These are phyloP conservation scores for Chanos chanos DNA, from an alignment of 2,797 vertebrate genomes.

Conservation along the genomic window DNA sequence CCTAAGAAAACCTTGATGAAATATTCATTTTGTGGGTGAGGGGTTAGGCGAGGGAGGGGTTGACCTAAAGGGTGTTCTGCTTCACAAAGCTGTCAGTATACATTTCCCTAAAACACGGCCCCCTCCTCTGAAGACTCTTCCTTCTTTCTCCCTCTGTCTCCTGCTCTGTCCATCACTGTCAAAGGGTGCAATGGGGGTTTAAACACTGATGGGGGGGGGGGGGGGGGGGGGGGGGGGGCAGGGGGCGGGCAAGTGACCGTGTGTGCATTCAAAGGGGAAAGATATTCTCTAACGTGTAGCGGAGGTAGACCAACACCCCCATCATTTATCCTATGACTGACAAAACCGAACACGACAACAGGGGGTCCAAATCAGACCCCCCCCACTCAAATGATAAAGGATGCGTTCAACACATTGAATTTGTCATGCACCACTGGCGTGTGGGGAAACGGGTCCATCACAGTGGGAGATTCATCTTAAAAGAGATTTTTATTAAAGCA, in stretches of 20 bases:
- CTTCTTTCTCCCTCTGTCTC: neutral
- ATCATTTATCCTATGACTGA: slow-evolving; percentile 14
- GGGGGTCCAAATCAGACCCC: neutral
- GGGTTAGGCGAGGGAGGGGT: neutral
- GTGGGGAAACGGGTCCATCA: neutral
- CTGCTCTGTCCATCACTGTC: neutral
- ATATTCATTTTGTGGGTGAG: slow-evolving; percentile 32
- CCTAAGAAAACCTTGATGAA: slow-evolving; percentile 35
- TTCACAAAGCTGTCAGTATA: slow-evolving; percentile 4
- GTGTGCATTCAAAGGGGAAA: slow-evolving; percentile 13
- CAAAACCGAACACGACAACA: neutral
- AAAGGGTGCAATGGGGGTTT: too few species aligned
- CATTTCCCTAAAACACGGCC: neutral
- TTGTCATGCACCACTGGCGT: neutral
- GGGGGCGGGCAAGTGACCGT: slow-evolving; percentile 18
- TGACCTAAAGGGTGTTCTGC: slow-evolving; percentile 3
- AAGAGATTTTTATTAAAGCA: neutral
- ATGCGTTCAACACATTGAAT: slow-evolving; percentile 3
- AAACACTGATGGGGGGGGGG: too few species aligned
- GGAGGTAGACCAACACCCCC: neutral
- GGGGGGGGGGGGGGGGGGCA: too few species aligned
- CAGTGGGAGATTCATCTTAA: neutral
- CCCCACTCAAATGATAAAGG: neutral
- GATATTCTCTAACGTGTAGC: neutral
- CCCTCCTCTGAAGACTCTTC: neutral